Evolutionary conservation across 2,797 vertebrate genomes (phyloP), one percentile per base, ranked within the genome.

Genomic region (Poeciliopsis turneri): DNA sequence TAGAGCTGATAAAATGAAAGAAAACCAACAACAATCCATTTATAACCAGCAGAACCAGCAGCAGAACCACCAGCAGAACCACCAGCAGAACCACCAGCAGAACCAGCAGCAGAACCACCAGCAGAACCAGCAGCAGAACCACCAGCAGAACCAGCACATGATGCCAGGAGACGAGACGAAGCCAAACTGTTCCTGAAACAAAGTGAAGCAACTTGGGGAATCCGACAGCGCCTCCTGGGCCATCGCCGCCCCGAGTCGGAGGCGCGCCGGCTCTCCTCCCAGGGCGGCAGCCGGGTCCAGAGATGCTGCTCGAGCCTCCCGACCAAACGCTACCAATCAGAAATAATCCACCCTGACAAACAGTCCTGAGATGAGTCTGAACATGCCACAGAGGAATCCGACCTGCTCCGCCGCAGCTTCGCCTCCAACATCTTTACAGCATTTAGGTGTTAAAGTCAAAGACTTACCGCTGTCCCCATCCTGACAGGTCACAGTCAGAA

Each of bases 401-500:
- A 41, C 41, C 46, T 64, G 47, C 0, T 13, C 33, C 73, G 46
- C 41, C 75, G 61, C 43, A 7, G 51, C 71, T 51, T 18, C 9
- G 1, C 1, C 18, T 49, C 45, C 8, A 20, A 81, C 53, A 82
- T 70, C n/a, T 75, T 73, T 73, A 39, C 75, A 84, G 75, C 79
- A 84, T 83, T 84, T 81, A 90, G 70, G 71, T 72, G 86, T 78
- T 74, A 43, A 76, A 57, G 83, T 84, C 25, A 85, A 88, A 84
- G 76, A 95, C 96, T 96, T 92, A 96, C 96, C 95, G 86, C 89
- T 90, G 84, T 25, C 90, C 49, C 45, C 89, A 0, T 93, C 94
- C 86, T 96, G 95, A 92, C 95, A 94, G 92, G 88, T 93, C 72
- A 95, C 95, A 88, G 94, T 91, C 86, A 95, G 91, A 92, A 95